Base-by-base conservation (phyloP, 2,797 vertebrate genomes). In the Fistularia tabacaria region DNA sequence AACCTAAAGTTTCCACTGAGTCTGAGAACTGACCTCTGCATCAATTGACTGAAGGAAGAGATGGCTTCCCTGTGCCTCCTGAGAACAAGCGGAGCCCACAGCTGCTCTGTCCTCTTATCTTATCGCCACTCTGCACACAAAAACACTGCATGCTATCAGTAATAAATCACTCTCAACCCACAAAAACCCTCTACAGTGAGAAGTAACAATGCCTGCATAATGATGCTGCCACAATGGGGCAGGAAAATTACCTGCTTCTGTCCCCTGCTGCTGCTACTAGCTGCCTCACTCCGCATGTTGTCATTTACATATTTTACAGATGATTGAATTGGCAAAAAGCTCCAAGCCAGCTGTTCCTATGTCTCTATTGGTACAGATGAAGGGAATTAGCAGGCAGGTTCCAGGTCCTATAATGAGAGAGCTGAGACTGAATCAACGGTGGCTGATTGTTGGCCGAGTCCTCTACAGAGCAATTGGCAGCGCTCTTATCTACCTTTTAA, bases 381-480 rank as follows among this genome's bases (percentile, higher is more conserved):
- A 77, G 62, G 69, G 64, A 79, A 77, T 75, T 72, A 82, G 68
- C 52, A 13, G 48, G 47, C 57, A 13, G 59, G 49, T 53, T 66
- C 54, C 70, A 51, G 62, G 64, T 54, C 48, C 49, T 57, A 8
- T 67, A 74, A 75, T 79, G 71, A 81, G 63, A 44, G 54, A 80
- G 74, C 68, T 52, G 65, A 69, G 70, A 40, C 65, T 53, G 63
- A 83, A 86, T 85, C 71, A 58, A 53, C 72, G 70, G 70, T 77
- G 78, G 80, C 74, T 87, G 78, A 68, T 75, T 66, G 72, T 69
- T 85, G 82, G 83, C 83, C 9, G 49, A 43, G 52, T 61, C 59
- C 70, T 57, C 50, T 59, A 50, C 14, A 25, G 68, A 84, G 61
- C 80, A 85, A 78, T 82, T 86, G 81, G 70, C 25, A 62, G 74